Base-by-base conservation (phyloP, 2,888 invertebrate species). In the Acronicta alni region DNA sequence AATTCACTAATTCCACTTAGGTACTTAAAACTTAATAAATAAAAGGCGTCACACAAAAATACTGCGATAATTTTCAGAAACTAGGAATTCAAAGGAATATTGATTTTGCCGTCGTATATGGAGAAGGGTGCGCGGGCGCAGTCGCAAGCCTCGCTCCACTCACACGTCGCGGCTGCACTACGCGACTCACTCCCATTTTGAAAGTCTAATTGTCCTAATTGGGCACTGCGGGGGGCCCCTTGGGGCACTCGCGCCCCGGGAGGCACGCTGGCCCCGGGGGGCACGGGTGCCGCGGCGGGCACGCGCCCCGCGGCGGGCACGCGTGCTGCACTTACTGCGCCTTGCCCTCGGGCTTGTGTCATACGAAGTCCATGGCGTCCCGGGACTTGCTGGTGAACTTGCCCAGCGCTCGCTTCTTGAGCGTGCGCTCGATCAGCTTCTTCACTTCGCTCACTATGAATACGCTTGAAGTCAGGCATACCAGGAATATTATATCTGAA, bases 391-490 rank as follows among this genome's bases (percentile, higher is more conserved):
- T 75, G 79, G 93, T 80, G 88, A 87, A 91, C 85, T 91, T 91
- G 70, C 89, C 88, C 57, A 83, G 79, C 2, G 89, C 75, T 0
- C 92, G 89, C 86, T 95, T 95, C 87, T 97, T 96, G 82, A 97
- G 86, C 9, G 96, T 94, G 10, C 97, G 95, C 89, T 98, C 98
- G 71, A 97, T 90, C 71, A 97, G 95, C 87, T 99, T 99, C 91
- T 98, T 98, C 30, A 98, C 89, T 93, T 99, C 99, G 65, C 98
- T 98, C 58, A 99, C 97, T 57, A 98, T 95, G 93, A 99, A 99
- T 51, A 99, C 99, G 72, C 98, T 98, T n/a, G 99, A 99, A 18
- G 99, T 98, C 59, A 99, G 95, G 74, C 96, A 96, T 26, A 98
- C 95, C 76, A 99, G 95, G 92, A 99, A 98, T 79, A 98, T 89